Percentiles rank a stretch among this genome's conserved stretches.
Conservation (phyloP, 2,797 vertebrate species). For the Philypnodon macrostomus region DNA sequence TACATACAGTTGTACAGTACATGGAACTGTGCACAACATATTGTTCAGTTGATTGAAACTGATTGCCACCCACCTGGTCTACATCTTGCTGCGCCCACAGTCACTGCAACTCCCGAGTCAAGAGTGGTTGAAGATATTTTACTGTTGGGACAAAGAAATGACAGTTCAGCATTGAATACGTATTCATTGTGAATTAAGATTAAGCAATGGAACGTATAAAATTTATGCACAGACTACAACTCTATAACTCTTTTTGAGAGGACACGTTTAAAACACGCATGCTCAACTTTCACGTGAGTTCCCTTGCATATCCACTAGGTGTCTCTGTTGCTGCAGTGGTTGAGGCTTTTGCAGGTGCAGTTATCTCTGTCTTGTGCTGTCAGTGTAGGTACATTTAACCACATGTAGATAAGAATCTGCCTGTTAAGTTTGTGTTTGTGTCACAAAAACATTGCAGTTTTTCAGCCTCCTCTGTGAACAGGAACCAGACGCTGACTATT, state of each 20-base stretch:
- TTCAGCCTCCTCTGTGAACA: slow-evolving; percentile 62
- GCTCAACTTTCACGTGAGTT: neutral
- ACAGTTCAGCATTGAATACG: slow-evolving; percentile 2
- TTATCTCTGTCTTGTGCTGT: slow-evolving; percentile 4
- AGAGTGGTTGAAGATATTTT: slow-evolving; percentile 26
- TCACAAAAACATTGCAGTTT: slow-evolving; percentile 3
- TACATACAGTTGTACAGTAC: neutral
- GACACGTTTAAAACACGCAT: neutral
- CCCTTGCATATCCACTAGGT: slow-evolving; percentile 49
- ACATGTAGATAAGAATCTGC: neutral
- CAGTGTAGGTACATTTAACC: slow-evolving; percentile 4
- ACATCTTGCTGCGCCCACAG: slow-evolving; percentile 21
- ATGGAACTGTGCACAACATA: too few species aligned
- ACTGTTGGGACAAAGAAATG: slow-evolving; percentile 44
- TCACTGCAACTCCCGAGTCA: slow-evolving; percentile 41
- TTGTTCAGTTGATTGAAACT: neutral
- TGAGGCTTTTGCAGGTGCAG: slow-evolving; percentile 2
- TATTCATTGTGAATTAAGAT: too few species aligned
- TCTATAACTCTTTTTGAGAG: too few species aligned
- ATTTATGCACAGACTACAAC: too few species aligned
- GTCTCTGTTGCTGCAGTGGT: slow-evolving; percentile 65
- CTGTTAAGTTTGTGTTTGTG: slow-evolving; percentile 15
- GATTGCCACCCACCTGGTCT: slow-evolving; percentile 63
- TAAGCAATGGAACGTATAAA: too few species aligned
- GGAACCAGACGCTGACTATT: slow-evolving; percentile 61